Conservation (phyloP, 1,140 invertebrate genomes). For the Physella acuta region DNA sequence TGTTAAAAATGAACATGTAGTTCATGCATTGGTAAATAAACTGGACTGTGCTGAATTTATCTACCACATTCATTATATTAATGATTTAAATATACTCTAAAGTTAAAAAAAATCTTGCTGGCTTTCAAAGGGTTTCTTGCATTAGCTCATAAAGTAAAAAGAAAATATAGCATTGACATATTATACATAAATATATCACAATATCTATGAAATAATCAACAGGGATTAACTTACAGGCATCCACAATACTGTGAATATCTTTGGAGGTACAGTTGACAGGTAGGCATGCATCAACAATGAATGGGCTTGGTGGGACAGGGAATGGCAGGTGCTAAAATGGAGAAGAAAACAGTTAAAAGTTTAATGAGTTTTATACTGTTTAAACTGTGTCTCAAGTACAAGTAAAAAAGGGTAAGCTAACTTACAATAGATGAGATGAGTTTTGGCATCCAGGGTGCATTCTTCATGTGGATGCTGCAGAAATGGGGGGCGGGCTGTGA, state of each 20-base stretch:
- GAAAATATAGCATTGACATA: not conserved
- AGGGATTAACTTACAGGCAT: slow-evolving; percentile 19
- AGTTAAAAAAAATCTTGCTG: not conserved
- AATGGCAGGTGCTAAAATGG: slow-evolving; percentile 18
- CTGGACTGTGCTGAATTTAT: too few relatives aligned
- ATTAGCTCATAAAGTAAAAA: not conserved
- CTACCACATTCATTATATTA: not conserved
- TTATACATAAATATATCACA: not conserved
- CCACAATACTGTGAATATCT: slow-evolving; percentile 19
- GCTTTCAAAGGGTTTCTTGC: not conserved
- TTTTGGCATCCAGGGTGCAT: slow-evolving; percentile 15
- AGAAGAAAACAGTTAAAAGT: not conserved
- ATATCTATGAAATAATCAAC: not conserved
- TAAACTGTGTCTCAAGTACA: too few relatives aligned
- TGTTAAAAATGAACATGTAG: too few relatives aligned
- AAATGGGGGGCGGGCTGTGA: not conserved
- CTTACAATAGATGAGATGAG: slow-evolving; percentile 9
- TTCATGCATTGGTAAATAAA: too few relatives aligned
- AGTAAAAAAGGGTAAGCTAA: not conserved
- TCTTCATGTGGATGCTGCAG: slow-evolving; percentile 19
- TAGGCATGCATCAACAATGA: slow-evolving; percentile 25
- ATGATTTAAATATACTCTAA: not conserved
- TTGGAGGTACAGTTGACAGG: slow-evolving; percentile 12
- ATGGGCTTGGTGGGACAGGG: slow-evolving; percentile 24
- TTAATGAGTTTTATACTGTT: not conserved